These are phyloP conservation scores for Charaxes varanes DNA, from an alignment of 1,140 invertebrate species.

Conservation along the genomic window DNA sequence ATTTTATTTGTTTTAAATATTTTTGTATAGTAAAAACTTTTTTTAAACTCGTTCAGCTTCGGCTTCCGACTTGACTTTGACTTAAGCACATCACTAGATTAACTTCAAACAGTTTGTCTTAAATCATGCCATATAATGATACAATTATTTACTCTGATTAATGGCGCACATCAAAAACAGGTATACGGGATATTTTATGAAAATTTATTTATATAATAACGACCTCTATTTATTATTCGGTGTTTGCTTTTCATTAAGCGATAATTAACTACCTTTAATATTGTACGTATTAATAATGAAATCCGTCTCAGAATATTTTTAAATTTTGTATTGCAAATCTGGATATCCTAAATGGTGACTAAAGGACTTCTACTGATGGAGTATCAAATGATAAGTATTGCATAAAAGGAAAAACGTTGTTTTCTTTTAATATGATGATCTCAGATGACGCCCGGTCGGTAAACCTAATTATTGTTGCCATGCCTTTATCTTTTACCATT, in stretches of 20 bases:
- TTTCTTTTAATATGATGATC: too few relatives aligned
- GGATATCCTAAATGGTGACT: neutral
- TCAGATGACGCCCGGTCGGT: too few relatives aligned
- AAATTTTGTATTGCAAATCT: neutral
- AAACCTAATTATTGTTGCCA: too few relatives aligned
- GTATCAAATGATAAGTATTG: too few relatives aligned
- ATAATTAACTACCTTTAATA: constrained; percentile 1
- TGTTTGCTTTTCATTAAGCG: neutral
- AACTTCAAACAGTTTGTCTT: constrained; percentile 14
- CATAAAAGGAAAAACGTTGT: too few relatives aligned
- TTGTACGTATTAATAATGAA: neutral
- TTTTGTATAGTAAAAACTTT: too few relatives aligned
- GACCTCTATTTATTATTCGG: constrained; percentile 5
- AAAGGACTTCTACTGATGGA: too few relatives aligned
- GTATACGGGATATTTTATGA: constrained; percentile 8
- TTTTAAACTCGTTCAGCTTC: too few relatives aligned
- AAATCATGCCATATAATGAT: constrained; percentile 17
- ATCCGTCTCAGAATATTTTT: neutral
- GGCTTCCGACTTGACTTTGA: neutral
- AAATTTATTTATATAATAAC: constrained; percentile 7
- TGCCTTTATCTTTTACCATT: too few relatives aligned
- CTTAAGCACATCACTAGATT: too few relatives aligned
- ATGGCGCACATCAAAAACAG: constrained; percentile 10
- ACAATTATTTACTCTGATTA: constrained; percentile 20
- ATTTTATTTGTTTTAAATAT: too few relatives aligned